Evolutionary conservation across 2,113 vertebrate genomes (phyloP).

Genomic region (Psettodes erumei): DNA sequence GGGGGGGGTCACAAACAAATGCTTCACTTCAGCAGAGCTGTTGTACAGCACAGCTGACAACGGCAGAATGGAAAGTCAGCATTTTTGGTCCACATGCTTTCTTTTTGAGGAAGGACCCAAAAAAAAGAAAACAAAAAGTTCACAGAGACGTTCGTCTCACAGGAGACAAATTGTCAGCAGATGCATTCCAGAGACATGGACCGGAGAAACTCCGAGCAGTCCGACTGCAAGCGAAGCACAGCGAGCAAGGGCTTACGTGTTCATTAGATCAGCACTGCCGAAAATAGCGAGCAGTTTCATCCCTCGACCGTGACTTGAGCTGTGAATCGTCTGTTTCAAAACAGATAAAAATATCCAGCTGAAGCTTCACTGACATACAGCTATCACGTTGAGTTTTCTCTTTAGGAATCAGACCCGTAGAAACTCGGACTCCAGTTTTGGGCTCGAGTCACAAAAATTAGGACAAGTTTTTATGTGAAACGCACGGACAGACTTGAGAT

Average conservation of each 20-base stretch:
- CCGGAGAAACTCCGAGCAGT: slow-evolving; percentile 8
- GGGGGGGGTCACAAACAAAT: slow-evolving; percentile 71
- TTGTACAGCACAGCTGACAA: slow-evolving; percentile 70
- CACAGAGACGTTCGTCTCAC: slow-evolving; percentile 43
- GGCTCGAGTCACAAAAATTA: not conserved
- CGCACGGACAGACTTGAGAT: not conserved
- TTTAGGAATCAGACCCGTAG: too few species aligned
- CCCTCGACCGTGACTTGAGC: not conserved
- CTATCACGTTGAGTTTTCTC: too few species aligned
- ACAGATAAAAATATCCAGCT: too few species aligned
- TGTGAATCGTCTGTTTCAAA: not conserved
- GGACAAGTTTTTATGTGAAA: too few species aligned
- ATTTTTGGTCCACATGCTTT: slow-evolving; percentile 66
- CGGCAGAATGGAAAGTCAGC: slow-evolving; percentile 65
- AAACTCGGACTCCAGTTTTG: not conserved
- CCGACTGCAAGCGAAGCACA: slow-evolving; percentile 4
- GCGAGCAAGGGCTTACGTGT: not conserved
- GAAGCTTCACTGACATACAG: too few species aligned
- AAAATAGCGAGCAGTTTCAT: not conserved
- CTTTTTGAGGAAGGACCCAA: slow-evolving; percentile 15
- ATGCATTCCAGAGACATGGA: slow-evolving; percentile 41
- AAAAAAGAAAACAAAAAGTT: slow-evolving; percentile 51
- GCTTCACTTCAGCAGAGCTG: slow-evolving; percentile 68
- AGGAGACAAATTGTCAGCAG: slow-evolving; percentile 68
- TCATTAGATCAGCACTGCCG: not conserved